Percentiles rank a stretch among this genome's conserved stretches.
Conservation (phyloP, 2,888 invertebrate genomes). For the Ephialtes manifestator region DNA sequence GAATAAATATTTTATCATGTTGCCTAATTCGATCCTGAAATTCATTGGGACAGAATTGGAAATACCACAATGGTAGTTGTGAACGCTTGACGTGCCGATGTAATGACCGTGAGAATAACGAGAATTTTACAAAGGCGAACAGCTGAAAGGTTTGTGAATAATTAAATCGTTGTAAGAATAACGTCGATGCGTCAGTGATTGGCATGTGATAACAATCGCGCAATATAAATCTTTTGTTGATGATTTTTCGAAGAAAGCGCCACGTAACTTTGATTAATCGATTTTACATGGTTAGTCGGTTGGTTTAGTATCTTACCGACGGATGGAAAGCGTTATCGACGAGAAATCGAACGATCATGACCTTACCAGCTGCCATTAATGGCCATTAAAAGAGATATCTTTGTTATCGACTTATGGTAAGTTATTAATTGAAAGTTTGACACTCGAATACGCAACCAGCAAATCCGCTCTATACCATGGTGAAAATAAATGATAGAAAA, state of each 20-base stretch:
- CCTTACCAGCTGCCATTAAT: neutral
- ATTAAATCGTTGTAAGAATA: slow-evolving; percentile 11
- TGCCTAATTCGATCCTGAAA: neutral
- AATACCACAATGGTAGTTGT: neutral
- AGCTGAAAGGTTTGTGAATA: slow-evolving; percentile 17
- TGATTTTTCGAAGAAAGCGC: neutral
- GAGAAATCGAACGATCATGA: neutral
- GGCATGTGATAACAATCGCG: neutral
- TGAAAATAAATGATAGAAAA: too few relatives aligned
- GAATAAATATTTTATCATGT: slow-evolving; percentile 17
- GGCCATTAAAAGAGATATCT: neutral
- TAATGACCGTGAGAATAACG: slow-evolving; percentile 16
- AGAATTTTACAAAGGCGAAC: slow-evolving; percentile 15
- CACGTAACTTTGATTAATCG: neutral
- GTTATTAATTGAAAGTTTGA: too few relatives aligned
- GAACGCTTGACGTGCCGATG: neutral
- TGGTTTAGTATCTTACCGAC: neutral
- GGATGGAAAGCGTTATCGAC: neutral
- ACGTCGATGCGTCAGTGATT: neutral
- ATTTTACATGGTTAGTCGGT: neutral
- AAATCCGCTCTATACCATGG: too few relatives aligned
- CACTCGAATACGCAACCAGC: too few relatives aligned
- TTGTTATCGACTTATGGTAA: neutral
- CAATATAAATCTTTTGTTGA: neutral
- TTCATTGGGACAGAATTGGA: neutral